Evolutionary conservation across 2,113 vertebrate genomes (phyloP).

Genomic region (Pipra filicauda): DNA sequence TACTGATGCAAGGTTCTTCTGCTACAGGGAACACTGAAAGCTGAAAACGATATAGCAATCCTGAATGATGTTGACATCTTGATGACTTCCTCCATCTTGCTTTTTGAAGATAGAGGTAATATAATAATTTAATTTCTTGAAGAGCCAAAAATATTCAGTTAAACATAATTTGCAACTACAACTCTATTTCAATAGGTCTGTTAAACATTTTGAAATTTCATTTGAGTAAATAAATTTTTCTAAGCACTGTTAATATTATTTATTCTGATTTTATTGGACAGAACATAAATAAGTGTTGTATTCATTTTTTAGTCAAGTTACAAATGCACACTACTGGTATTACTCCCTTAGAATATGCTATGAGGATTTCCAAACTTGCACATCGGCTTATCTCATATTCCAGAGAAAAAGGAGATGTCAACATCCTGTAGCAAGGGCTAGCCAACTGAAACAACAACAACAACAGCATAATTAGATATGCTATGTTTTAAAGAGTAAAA

Average conservation of each 20-base stretch:
- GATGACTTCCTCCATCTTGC: not conserved
- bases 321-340: not conserved
- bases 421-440: not conserved
- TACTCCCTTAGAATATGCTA: not conserved
- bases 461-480: not conserved
- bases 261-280: not conserved
- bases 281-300: not conserved
- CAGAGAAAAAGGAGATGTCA: not conserved
- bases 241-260: not conserved
- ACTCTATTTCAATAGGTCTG: not conserved
- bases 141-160: not conserved
- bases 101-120: not conserved
- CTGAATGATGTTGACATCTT: not conserved
- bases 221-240: not conserved
- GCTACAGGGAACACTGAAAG: not conserved
- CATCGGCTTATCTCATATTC: not conserved
- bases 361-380: not conserved
- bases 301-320: not conserved
- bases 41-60: not conserved
- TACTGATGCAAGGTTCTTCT: not conserved
- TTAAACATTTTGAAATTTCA: not conserved
- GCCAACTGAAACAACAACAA: fast-evolving
- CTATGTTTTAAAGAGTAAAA: not conserved
- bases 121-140: not conserved
- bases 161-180: not conserved